Base-by-base conservation (phyloP, 1,140 invertebrate species). In the Vanessa atalanta region DNA sequence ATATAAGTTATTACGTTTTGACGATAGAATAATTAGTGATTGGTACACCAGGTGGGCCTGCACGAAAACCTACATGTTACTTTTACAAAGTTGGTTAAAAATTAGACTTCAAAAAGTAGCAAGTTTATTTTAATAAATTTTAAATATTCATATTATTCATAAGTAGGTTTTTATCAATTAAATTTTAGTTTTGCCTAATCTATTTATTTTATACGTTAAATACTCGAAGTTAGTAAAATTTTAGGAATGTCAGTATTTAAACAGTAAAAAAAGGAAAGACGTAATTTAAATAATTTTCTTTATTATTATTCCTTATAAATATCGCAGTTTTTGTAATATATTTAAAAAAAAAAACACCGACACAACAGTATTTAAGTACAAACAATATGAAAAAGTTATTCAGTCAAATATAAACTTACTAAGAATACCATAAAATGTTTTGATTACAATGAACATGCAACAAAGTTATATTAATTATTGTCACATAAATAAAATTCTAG, bases 251-350 rank as follows among this genome's bases (percentile, higher is more conserved):
- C 7, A 53, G n/a, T 15, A 8, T 8, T 53, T 7, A 55, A 20
- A 15, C 16, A 11, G n/a, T 47, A 76, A 63, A 70, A 57, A 70
- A 73, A 73, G 20, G 23, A 60, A 57, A 63, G 43, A 48, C 20
- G 75, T 9, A 69, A 47, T 53, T 16, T 72, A 53, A 60, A 61
- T 65, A 69, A 70, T 70, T 47, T 61, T 77, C 48, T 68, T 73
- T 68, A 73, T 73, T 67, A 67, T 73, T 68, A 68, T 61, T 60
- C 43, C 70, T 72, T 72, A 72, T 53, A 72, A 57, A 72, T 72
- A 72, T 72, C 63, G 65, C 71, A 67, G 51, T 60, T 66, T 65
- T 47, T 67, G 64, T 66, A 60, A 67, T 48, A 66, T 73, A 73
- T 57, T 16, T 43, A 43, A 23, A 57, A 57, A 65, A n/a, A 65